Base-by-base conservation (phyloP, 2,888 invertebrate species). In the Blera fallax region DNA sequence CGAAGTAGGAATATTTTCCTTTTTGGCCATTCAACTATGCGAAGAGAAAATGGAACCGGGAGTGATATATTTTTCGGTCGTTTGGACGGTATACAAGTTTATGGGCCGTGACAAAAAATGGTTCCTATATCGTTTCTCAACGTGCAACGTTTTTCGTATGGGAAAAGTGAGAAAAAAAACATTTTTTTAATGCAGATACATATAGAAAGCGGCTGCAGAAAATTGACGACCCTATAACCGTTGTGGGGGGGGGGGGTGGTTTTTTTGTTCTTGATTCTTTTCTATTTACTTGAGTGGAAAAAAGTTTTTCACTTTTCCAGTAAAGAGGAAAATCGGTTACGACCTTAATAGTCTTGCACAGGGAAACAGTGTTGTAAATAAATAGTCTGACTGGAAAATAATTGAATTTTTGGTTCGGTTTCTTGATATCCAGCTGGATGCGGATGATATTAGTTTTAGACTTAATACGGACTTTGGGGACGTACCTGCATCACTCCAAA, bases 51-150 rank as follows among this genome's bases (percentile, higher is more conserved):
- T 60, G 72, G 50, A 77, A 81, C 81, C 76, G 34, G 10, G 54
- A 81, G 81, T 85, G 85, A 85, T 85, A 85, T 81, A 85, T 85
- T 81, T 85, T 85, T 77, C 54, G 81, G 85, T 70, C 81, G 65
- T 54, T 81, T 65, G 81, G 85, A 52, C 81, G 70, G 76, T 77
- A 76, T 85, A 67, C 85, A 77, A 81, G 85, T 85, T 85, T 85
- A 81, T 85, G 85, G 85, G 60, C 85, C 85, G 76, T 85, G 85
- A 85, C 81, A 85, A 85, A 81, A 85, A 81, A 77, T 72, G 81
- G 65, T 65, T 67, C 72, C 85, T 72, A 72, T 72, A 85, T 81
- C 85, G 85, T 85, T 85, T 72, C 81, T 85, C 85, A 81, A 81
- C 85, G 70, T 76, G 65, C 70, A 65, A 74, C 50, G 56, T 67